Conservation (phyloP, 2,113 vertebrate genomes). For the Carassius auratus region DNA sequence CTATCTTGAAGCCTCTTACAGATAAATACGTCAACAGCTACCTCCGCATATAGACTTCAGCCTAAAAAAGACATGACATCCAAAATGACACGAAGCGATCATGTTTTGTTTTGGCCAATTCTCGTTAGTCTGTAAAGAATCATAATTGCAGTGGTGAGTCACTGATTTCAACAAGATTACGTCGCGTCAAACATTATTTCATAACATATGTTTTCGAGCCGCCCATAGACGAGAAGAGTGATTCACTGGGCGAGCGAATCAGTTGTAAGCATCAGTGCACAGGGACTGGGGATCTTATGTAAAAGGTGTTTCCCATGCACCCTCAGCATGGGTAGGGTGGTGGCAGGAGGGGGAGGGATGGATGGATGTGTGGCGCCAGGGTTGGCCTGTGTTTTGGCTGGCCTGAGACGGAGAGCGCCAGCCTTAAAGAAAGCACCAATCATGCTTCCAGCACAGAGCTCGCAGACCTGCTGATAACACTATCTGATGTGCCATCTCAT, state of each 20-base stretch:
- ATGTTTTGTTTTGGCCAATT: too few species aligned
- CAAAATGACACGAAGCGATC: too few species aligned
- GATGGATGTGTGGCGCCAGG: slow-evolving; percentile 68
- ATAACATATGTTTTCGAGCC: background rate
- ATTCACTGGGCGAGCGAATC: background rate
- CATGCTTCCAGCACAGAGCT: background rate
- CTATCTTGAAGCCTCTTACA: too few species aligned
- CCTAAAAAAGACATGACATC: too few species aligned
- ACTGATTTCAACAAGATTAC: background rate
- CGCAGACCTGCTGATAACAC: slow-evolving; percentile 62
- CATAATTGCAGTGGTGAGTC: background rate
- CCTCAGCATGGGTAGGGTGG: slow-evolving; percentile 37
- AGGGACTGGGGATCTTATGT: slow-evolving; percentile 28
- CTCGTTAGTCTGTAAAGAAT: too few species aligned
- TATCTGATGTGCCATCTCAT: slow-evolving; percentile 71
- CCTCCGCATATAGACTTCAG: too few species aligned
- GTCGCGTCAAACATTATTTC: background rate
- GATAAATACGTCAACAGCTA: too few species aligned
- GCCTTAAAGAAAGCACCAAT: slow-evolving; percentile 62
- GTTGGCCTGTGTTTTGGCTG: slow-evolving; percentile 75
- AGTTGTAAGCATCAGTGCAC: slow-evolving; percentile 15
- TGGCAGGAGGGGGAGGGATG: background rate
- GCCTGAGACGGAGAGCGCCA: slow-evolving; percentile 54
- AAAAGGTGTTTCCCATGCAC: slow-evolving; percentile 58
- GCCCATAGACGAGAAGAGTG: too few species aligned